These are phyloP conservation scores for Heterocephalus glaber DNA, from an alignment of 2,113 vertebrate species.

Conservation along the genomic window DNA sequence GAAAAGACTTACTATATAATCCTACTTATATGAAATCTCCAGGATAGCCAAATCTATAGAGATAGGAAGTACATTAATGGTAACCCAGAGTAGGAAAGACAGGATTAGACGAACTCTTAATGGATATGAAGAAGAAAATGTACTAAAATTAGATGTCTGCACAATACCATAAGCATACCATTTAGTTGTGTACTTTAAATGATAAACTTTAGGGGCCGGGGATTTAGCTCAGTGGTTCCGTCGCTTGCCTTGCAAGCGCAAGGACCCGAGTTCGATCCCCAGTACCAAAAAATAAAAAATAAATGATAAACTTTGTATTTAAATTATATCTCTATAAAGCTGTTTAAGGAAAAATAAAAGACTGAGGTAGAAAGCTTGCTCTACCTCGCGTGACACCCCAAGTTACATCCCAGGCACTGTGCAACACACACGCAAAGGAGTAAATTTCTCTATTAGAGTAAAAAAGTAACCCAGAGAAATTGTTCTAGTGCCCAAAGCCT, in stretches of 20 bases:
- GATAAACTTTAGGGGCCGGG: no score
- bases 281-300: no score
- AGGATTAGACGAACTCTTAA: neutral
- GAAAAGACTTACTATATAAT: neutral
- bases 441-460: neutral
- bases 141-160: neutral
- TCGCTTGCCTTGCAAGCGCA: no score
- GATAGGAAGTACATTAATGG: neutral
- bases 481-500: neutral
- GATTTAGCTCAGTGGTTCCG: no score
- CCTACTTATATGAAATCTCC: neutral
- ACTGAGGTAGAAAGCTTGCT: neutral
- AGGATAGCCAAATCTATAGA: neutral
- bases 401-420: neutral
- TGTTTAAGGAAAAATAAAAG: neutral
- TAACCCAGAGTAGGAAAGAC: neutral
- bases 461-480: constrained; percentile 1
- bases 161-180: neutral
- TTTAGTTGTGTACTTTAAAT: neutral
- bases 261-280: no score
- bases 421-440: neutral
- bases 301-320: neutral
- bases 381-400: neutral
- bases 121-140: neutral
- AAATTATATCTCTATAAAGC: neutral